Evolutionary conservation across 1,140 invertebrate genomes (phyloP).

Genomic region (Drosophila ogumai): DNA sequence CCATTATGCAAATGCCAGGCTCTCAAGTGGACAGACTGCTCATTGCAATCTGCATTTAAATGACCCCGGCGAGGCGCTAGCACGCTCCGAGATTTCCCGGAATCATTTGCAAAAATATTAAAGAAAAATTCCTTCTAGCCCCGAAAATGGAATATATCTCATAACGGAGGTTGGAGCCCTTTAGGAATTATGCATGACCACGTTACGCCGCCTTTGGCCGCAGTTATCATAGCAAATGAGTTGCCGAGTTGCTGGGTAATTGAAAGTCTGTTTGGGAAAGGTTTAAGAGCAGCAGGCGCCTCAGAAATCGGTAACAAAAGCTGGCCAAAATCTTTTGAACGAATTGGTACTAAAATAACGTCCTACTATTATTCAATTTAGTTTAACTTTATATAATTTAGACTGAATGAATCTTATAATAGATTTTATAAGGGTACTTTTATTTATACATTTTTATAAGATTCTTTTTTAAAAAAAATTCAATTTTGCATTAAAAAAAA

Average conservation of each 20-base stretch:
- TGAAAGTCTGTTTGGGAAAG: constrained; percentile 41
- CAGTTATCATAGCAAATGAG: constrained; percentile 50
- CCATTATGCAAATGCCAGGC: constrained; percentile 75
- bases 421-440: no score
- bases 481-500: no score
- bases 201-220: constrained; percentile 6
- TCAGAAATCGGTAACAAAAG: background rate
- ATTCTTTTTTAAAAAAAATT: no score
- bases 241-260: constrained; percentile 42
- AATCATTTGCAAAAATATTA: constrained; percentile 76
- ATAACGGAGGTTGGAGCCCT: background rate
- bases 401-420: no score
- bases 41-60: constrained; percentile 82
- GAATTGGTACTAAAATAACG: background rate
- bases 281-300: background rate
- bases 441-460: no score
- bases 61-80: constrained; percentile 61
- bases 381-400: no score
- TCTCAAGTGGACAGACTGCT: constrained; percentile 59
- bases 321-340: background rate
- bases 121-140: constrained; percentile 19
- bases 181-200: constrained; percentile 43
- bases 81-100: constrained; percentile 58
- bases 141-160: constrained; percentile 27
- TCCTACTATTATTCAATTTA: no score